Percentiles rank a stretch among this genome's conserved stretches.
Conservation (phyloP, 2,888 invertebrate species). For the Tipula vernalis region DNA sequence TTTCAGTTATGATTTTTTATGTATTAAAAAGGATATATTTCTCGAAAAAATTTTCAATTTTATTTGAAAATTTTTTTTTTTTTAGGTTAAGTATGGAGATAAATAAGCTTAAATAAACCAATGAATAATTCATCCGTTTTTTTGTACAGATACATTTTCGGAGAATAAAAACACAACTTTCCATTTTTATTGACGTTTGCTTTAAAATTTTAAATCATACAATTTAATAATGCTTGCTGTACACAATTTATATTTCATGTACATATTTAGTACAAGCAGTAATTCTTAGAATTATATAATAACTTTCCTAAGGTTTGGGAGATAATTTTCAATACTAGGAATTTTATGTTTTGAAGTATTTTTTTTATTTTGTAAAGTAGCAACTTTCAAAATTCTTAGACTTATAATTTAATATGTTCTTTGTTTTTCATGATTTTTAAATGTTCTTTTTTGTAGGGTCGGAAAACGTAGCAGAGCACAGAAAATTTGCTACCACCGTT, state of each 20-base stretch:
- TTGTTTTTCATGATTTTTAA: too few relatives aligned
- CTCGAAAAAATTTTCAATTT: neutral
- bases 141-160: neutral
- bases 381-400: too few relatives aligned
- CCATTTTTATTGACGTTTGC: neutral
- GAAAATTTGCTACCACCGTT: too few relatives aligned
- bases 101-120: neutral
- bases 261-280: neutral
- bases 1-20: neutral
- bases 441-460: too few relatives aligned
- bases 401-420: too few relatives aligned
- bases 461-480: too few relatives aligned
- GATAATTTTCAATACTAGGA: too few relatives aligned
- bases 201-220: neutral
- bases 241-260: neutral
- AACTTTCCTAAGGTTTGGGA: too few relatives aligned
- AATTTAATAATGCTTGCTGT: neutral
- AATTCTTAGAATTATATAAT: too few relatives aligned
- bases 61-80: neutral
- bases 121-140: neutral
- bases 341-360: too few relatives aligned
- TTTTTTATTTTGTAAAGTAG: too few relatives aligned
- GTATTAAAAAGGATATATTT: neutral
- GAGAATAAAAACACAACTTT: neutral
- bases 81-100: neutral